Evolutionary conservation across 2,113 vertebrate genomes (phyloP), one percentile per base, ranked within the genome.

Genomic region (Maccullochella peelii): DNA sequence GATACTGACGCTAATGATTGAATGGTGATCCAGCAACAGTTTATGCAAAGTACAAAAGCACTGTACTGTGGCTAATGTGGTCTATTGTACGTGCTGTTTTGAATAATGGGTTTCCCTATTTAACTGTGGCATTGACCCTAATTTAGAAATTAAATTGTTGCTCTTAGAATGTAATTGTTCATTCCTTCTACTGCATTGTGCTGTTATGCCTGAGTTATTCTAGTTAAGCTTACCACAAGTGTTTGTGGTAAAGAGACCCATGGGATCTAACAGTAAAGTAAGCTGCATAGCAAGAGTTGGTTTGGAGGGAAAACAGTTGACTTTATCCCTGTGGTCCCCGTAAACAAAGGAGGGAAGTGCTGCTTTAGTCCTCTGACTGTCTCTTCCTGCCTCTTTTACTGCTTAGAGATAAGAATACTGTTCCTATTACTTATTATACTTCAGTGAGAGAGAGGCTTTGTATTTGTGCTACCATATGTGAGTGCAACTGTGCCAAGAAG

Each of bases 271-370:
- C 69, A 59, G 54, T 83, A 59, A 62, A 47, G 68, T 81, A 78
- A 70, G 49, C 36, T 20, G 16, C 57, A 38, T n/a, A 63, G 73
- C 47, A 63, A 18, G 70, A 57, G 47, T 76, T 49, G 36, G 42
- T 58, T 30, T 50, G 36, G n/a, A 67, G 40, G 36, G 81, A 76
- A 84, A 91, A 71, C 20, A 0, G 73, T 88, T 74, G 65, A 50
- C 61, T 44, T 42, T 44, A 71, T 85, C 75, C 70, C 25, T 16
- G 44, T 75, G 81, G 82, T 80, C 59, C 30, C 7, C 49, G 80
- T 90, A 92, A 93, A 95, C 94, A 95, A 93, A 92, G 65, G 63
- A 73, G 70, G 94, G 94, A 94, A 93, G 80, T 85, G 76, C 63
- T 80, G 55, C 77, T 59, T 23, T 68, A 25, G 67, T 83, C 77